Conservation (phyloP, 2,113 vertebrate species). For the Callospermophilus lateralis region DNA sequence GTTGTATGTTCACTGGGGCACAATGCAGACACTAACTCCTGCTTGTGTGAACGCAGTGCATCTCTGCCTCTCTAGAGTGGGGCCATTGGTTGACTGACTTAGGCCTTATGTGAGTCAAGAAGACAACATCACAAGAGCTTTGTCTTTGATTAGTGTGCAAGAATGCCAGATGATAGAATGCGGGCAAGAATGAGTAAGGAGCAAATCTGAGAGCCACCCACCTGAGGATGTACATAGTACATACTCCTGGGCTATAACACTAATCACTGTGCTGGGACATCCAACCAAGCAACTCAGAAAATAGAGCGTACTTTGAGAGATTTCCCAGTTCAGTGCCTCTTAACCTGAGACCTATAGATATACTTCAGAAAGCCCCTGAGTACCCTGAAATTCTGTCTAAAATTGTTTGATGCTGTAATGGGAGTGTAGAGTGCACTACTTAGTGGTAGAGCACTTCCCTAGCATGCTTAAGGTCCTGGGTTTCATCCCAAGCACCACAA, state of each 20-base stretch:
- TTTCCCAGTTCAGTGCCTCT: neutral
- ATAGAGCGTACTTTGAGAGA: neutral
- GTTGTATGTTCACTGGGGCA: neutral
- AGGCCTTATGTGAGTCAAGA: neutral
- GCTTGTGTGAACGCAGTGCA: neutral
- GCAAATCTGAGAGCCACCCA: accelerated
- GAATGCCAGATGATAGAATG: too few relatives aligned
- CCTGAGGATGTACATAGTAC: accelerated
- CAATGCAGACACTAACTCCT: neutral
- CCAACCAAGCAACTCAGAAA: neutral
- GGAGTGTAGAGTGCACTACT: too few relatives aligned
- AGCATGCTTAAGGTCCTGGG: too few relatives aligned
- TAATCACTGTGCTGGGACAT: neutral
- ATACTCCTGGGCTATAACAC: neutral
- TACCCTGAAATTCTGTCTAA: neutral
- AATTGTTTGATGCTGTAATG: neutral
- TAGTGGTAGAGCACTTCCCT: too few relatives aligned
- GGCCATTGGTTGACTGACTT: neutral
- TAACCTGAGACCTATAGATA: neutral
- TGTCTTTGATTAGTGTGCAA: neutral
- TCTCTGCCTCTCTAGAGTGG: neutral
- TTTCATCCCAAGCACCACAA: too few relatives aligned
- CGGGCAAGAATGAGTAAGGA: neutral
- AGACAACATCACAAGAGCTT: neutral
- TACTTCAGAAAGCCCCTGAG: neutral